Conservation (phyloP, 2,113 vertebrate species). For the Misgurnus anguillicaudatus region DNA sequence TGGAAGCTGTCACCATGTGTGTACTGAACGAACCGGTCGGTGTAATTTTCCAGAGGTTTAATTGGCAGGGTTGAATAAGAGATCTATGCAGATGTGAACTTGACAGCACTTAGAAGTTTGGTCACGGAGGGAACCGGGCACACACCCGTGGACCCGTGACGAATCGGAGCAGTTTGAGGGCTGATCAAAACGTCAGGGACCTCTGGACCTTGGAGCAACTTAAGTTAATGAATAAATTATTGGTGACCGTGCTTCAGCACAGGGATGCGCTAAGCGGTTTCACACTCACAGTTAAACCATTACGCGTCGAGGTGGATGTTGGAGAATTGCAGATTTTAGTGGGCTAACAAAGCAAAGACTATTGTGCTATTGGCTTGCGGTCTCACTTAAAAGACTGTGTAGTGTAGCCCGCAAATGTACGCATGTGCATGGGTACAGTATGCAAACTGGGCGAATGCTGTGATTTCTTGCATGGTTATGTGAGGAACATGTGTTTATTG, state of each 20-base stretch:
- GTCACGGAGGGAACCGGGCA: conserved; percentile 42
- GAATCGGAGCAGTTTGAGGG: conserved; percentile 24
- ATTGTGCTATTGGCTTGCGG: not conserved
- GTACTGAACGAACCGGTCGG: not conserved
- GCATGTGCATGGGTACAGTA: not conserved
- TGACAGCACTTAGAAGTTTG: conserved; percentile 63
- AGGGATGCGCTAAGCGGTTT: conserved; percentile 50
- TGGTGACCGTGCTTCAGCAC: conserved; percentile 61
- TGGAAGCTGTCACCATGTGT: not conserved
- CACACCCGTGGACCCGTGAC: not conserved
- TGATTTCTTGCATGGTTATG: too few species aligned
- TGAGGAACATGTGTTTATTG: not conserved
- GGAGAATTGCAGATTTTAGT: not conserved
- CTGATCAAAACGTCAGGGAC: conserved; percentile 21
- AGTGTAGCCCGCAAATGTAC: not conserved
- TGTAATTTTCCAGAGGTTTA: not conserved
- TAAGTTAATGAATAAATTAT: conserved; percentile 67
- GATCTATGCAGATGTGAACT: conserved; percentile 62
- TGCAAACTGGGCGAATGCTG: too few species aligned
- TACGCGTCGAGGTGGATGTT: not conserved
- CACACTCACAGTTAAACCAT: conserved; percentile 38
- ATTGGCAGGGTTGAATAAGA: conserved; percentile 24
- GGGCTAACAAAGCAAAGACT: conserved; percentile 12
- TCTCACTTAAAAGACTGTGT: not conserved
- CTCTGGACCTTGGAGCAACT: conserved; percentile 45